A percentile compares a stretch with the other conserved stretches of the same genome.
These are phyloP conservation scores for Pseudolaguvia tuberculata DNA, from an alignment of 2,113 vertebrate species.

Conservation along the genomic window DNA sequence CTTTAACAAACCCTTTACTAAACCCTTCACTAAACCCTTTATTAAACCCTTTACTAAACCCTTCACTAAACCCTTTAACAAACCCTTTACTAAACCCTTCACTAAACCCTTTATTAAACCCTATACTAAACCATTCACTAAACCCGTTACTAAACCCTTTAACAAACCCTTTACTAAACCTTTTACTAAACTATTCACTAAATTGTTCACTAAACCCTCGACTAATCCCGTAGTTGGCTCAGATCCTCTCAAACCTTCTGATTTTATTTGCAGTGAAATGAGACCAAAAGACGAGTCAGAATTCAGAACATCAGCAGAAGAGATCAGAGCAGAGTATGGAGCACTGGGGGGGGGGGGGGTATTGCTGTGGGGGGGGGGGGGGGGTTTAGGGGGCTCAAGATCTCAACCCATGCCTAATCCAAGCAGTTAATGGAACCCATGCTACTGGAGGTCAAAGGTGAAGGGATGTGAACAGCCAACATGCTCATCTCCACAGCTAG, in stretches of 20 bases:
- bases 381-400: neutral
- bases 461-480: slow-evolving; percentile 15
- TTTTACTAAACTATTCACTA: too few species aligned
- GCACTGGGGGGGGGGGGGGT: neutral
- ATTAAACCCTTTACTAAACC: too few species aligned
- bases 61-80: too few species aligned
- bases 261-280: neutral
- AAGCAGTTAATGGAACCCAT: slow-evolving; percentile 60
- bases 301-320: neutral
- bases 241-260: neutral
- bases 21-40: too few species aligned
- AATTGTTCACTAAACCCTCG: too few species aligned
- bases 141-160: too few species aligned
- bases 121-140: too few species aligned
- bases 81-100: too few species aligned
- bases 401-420: slow-evolving; percentile 30
- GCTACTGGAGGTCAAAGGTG: slow-evolving; percentile 52
- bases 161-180: too few species aligned
- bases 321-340: neutral
- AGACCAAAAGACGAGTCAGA: neutral
- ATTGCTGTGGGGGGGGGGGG: neutral
- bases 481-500: slow-evolving; percentile 29
- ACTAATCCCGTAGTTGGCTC: too few species aligned
- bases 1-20: too few species aligned
- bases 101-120: too few species aligned